Conservation (phyloP, 2,797 vertebrate species). For the Galago senegalensis region DNA sequence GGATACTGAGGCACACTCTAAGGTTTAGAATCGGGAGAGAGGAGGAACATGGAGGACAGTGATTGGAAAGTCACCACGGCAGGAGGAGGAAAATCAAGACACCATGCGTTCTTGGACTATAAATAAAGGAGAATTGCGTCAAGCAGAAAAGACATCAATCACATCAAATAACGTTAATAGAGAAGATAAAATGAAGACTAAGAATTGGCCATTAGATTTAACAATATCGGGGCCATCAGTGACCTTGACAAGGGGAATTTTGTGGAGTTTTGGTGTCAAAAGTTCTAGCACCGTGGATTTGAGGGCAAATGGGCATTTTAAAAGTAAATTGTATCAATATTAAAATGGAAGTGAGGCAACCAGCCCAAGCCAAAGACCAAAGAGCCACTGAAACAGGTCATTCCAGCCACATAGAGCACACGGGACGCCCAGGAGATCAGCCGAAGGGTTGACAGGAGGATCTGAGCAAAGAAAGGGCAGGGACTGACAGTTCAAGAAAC, state of each 20-base stretch:
- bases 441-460: accelerated
- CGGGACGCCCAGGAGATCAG: accelerated
- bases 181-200: not conserved
- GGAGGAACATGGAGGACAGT: not conserved
- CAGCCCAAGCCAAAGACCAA: not conserved
- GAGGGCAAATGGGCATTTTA: not conserved
- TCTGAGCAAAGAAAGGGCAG: accelerated
- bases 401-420: accelerated
- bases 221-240: not conserved
- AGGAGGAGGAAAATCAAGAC: not conserved
- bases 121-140: not conserved
- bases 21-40: no score
- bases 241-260: not conserved
- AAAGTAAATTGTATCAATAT: not conserved
- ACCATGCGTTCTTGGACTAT: not conserved
- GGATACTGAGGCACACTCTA: no score
- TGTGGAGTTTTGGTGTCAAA: not conserved
- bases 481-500: not conserved
- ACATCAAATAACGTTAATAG: not conserved
- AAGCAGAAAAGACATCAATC: not conserved
- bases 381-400: accelerated
- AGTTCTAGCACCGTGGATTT: accelerated
- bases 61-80: no score
- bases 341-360: not conserved
- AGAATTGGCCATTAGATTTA: not conserved